Evolutionary conservation across 2,797 vertebrate genomes (phyloP).

Genomic region (Mus spretus): DNA sequence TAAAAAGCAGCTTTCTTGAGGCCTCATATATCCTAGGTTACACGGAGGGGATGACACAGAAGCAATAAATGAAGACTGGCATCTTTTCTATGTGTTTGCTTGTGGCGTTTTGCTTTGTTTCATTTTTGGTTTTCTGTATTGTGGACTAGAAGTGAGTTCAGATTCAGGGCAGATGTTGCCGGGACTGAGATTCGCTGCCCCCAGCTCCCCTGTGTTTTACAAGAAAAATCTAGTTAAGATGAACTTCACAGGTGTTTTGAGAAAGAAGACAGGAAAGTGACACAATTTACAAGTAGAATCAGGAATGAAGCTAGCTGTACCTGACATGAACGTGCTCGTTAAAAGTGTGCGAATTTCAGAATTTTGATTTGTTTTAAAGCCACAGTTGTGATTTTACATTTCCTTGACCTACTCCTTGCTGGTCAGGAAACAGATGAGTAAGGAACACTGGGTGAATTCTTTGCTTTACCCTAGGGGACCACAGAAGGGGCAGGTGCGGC

Average conservation of each 20-base stretch:
- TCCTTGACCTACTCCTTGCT: not conserved
- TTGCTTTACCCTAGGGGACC: slow-evolving; percentile 14
- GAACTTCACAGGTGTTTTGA: slow-evolving; percentile 44
- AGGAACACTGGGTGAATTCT: not conserved
- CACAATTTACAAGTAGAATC: not conserved
- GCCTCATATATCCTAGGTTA: fast-evolving
- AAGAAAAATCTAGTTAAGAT: slow-evolving; percentile 15
- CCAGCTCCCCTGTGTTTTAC: not conserved
- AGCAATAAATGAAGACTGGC: not conserved
- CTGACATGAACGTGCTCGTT: not conserved
- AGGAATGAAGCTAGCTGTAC: not conserved
- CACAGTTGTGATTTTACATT: slow-evolving; percentile 44
- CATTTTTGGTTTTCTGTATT: not conserved
- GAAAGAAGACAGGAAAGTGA: not conserved
- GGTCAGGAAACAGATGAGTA: slow-evolving; percentile 2
- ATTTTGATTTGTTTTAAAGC: slow-evolving; percentile 16
- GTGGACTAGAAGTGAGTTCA: not conserved
- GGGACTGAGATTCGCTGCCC: not conserved
- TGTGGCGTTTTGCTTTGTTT: not conserved
- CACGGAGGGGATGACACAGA: not conserved
- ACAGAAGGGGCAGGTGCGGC: not conserved
- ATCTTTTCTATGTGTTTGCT: not conserved
- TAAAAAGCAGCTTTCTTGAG: not conserved
- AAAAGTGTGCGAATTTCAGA: slow-evolving; percentile 17
- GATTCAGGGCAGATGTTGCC: fast-evolving